These are phyloP conservation scores for Anorthoa munda DNA, from an alignment of 2,888 invertebrate genomes.

Conservation along the genomic window DNA sequence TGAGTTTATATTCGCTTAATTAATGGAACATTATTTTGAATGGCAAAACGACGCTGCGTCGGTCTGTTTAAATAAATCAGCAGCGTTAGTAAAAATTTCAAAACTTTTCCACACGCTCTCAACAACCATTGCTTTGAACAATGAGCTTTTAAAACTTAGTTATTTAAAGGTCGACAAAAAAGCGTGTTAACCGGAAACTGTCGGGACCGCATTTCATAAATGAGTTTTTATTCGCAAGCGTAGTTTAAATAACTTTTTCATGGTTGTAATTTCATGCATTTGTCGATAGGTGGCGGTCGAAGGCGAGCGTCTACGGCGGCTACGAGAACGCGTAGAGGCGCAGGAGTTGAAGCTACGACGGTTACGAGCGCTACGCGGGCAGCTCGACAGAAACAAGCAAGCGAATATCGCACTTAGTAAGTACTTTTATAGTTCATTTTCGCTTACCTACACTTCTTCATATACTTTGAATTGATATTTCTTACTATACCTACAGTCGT, in stretches of 20 bases:
- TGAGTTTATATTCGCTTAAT: conserved; percentile 18
- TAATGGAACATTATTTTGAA: conserved; percentile 28
- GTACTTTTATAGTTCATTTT: conserved; percentile 82
- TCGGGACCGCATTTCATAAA: conserved; percentile 10
- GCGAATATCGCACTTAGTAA: conserved; percentile 97
- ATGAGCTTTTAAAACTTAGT: conserved; percentile 36
- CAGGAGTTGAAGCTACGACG: conserved; percentile 98
- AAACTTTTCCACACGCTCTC: conserved; percentile 49
- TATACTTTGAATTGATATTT: background rate
- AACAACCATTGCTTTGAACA: conserved; percentile 44
- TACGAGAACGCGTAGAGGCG: conserved; percentile 97
- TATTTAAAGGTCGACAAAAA: conserved; percentile 20
- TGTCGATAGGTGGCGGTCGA: conserved; percentile 93
- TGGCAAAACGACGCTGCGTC: background rate
- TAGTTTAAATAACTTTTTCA: conserved; percentile 16
- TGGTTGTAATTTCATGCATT: conserved; percentile 37
- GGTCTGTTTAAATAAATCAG: conserved; percentile 34
- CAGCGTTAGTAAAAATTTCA: conserved; percentile 26
- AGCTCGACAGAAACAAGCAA: conserved; percentile 98
- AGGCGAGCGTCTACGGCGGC: conserved; percentile 96
- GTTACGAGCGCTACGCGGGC: conserved; percentile 97
- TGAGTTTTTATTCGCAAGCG: conserved; percentile 24
- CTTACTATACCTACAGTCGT: background rate
- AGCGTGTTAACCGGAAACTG: conserved; percentile 9
- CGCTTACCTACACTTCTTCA: background rate